Evolutionary conservation across 1,140 invertebrate genomes (phyloP).

Genomic region (Ceratoteleas bidentatus): DNA sequence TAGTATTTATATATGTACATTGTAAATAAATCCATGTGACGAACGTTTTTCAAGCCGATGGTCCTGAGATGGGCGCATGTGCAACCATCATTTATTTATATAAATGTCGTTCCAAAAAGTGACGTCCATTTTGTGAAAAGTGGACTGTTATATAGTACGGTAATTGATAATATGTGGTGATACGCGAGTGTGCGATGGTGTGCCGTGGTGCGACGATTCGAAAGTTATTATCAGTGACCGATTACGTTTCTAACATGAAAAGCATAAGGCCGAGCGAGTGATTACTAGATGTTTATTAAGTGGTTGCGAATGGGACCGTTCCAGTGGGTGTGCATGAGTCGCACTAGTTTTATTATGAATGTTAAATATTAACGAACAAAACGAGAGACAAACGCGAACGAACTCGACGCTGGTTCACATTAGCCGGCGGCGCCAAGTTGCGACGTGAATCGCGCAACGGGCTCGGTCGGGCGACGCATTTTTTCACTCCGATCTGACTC

Average conservation of each 20-base stretch:
- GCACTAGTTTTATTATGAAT: conserved; percentile 67
- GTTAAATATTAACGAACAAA: conserved; percentile 60
- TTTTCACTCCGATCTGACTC: too few relatives aligned
- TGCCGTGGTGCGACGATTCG: conserved; percentile 7
- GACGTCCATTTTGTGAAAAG: conserved; percentile 50
- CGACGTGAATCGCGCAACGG: conserved; percentile 17
- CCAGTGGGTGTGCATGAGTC: conserved; percentile 48
- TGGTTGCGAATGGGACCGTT: conserved; percentile 36
- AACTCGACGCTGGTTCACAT: conserved; percentile 17
- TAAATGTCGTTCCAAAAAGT: conserved; percentile 65
- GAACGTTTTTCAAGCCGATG: conserved; percentile 64
- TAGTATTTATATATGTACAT: conserved; percentile 74
- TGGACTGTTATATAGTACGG: conserved; percentile 53
- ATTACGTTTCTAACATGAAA: conserved; percentile 32
- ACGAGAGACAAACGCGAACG: too few relatives aligned
- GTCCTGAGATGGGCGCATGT: conserved; percentile 79
- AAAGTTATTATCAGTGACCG: conserved; percentile 19
- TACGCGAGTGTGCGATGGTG: conserved; percentile 3
- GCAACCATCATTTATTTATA: conserved; percentile 65
- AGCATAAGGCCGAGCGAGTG: conserved; percentile 11
- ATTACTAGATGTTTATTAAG: conserved; percentile 52
- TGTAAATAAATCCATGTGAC: conserved; percentile 76
- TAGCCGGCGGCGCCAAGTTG: conserved; percentile 17
- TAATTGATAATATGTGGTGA: conserved; percentile 39
- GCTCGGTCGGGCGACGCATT: neutral